Evolutionary conservation across 2,113 vertebrate genomes (phyloP).

Genomic region (Diglossa brunneiventris): DNA sequence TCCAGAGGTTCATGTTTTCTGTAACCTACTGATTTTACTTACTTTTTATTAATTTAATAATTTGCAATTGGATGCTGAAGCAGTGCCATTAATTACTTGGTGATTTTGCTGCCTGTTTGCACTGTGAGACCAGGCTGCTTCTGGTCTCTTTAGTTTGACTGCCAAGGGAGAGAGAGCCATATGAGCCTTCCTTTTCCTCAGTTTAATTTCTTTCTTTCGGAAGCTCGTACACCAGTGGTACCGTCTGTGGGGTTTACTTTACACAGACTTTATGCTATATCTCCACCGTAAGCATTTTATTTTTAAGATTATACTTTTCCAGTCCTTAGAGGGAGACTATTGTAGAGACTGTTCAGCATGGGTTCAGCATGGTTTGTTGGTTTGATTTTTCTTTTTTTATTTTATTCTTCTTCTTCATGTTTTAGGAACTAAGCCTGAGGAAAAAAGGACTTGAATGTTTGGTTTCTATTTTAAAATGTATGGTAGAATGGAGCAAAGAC

Average conservation of each 20-base stretch:
- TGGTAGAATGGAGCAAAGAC: constrained; percentile 99
- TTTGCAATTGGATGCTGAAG: neutral
- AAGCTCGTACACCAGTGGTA: neutral
- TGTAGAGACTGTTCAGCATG: neutral
- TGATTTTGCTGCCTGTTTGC: neutral
- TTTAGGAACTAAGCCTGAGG: constrained; percentile 91
- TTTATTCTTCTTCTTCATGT: neutral
- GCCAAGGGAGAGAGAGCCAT: neutral
- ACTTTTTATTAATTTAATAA: neutral
- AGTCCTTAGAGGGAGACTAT: neutral
- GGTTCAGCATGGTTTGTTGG: neutral
- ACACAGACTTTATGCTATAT: neutral
- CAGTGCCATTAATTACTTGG: neutral
- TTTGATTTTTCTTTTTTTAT: neutral
- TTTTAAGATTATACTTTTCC: neutral
- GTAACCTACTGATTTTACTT: neutral
- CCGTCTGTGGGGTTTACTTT: neutral
- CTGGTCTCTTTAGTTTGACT: neutral
- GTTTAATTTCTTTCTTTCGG: neutral
- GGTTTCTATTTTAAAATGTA: constrained; percentile 97
- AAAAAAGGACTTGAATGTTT: constrained; percentile 97
- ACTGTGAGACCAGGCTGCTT: neutral
- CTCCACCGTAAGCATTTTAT: neutral
- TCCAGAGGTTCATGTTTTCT: neutral
- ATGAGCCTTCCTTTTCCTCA: neutral